A percentile compares a stretch with the other conserved stretches of the same genome.
Conservation (phyloP, 2,888 invertebrate species). For the Pseudanteris insignis region DNA sequence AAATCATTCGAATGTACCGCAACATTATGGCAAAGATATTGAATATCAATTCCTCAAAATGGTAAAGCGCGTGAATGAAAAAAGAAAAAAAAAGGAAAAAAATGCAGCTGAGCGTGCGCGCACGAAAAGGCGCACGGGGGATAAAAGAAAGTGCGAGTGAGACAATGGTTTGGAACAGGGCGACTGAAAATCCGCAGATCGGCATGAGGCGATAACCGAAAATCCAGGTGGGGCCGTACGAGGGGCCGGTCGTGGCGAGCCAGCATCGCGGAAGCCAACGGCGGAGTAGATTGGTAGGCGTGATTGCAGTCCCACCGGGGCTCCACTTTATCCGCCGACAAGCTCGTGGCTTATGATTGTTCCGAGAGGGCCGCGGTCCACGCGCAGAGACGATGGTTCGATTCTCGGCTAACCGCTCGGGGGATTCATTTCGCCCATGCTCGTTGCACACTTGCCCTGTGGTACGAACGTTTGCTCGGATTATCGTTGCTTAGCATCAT, state of each 20-base stretch:
- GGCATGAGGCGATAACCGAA: slow-evolving; percentile 62
- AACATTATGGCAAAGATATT: slow-evolving; percentile 23
- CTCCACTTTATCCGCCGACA: too few relatives aligned
- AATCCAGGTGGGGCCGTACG: slow-evolving; percentile 58
- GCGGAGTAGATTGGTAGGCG: slow-evolving; percentile 49
- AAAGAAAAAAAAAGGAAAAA: slow-evolving; percentile 21
- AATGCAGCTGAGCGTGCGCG: neutral
- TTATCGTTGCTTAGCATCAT: too few relatives aligned
- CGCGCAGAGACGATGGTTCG: neutral
- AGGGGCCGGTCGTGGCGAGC: slow-evolving; percentile 60
- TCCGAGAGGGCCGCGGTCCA: too few relatives aligned
- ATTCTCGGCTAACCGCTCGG: too few relatives aligned
- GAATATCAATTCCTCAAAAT: slow-evolving; percentile 36
- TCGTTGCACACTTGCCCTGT: too few relatives aligned
- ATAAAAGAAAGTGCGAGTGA: neutral
- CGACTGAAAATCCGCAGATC: slow-evolving; percentile 62
- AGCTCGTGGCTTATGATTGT: too few relatives aligned
- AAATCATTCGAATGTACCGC: slow-evolving; percentile 25
- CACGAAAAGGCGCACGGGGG: neutral
- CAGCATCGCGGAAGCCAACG: slow-evolving; percentile 48
- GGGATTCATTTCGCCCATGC: too few relatives aligned
- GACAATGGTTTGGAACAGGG: slow-evolving; percentile 32
- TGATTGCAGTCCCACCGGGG: slow-evolving; percentile 46
- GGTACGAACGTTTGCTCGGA: too few relatives aligned
- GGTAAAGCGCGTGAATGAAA: slow-evolving; percentile 27